Evolutionary conservation across 2,113 vertebrate genomes (phyloP).

Genomic region (Muntiacus reevesi): DNA sequence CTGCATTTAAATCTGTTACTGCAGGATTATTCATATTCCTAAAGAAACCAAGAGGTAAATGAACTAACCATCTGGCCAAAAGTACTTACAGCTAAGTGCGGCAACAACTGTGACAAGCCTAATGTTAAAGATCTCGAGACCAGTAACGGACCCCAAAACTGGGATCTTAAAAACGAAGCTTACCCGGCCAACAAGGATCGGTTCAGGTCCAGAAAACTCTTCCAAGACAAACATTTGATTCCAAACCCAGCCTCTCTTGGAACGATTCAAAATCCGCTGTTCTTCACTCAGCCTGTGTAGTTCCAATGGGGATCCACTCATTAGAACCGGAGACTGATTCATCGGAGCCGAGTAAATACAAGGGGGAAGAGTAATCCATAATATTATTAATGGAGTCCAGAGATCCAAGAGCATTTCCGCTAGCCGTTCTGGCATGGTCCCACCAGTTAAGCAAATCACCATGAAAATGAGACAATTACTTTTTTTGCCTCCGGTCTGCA

Average conservation of each 20-base stretch:
- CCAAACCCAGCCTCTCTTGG: conserved; percentile 99
- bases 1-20: not conserved
- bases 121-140: conserved; percentile 18
- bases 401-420: conserved; percentile 91
- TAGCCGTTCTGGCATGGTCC: conserved; percentile 91
- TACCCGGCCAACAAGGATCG: conserved; percentile 99
- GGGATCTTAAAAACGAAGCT: conserved; percentile 74
- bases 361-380: conserved; percentile 96
- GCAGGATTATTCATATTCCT: not conserved
- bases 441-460: conserved; percentile 85
- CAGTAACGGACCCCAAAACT: not conserved
- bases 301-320: conserved; percentile 85
- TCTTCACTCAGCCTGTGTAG: conserved; percentile 88
- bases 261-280: conserved; percentile 93
- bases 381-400: conserved; percentile 93
- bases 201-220: conserved; percentile 99
- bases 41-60: conserved; percentile 16
- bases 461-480: conserved; percentile 89
- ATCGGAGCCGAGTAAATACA: conserved; percentile 86
- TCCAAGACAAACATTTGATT: conserved; percentile 99
- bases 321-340: conserved; percentile 87
- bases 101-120: not conserved
- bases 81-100: not conserved
- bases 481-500: conserved; percentile 86
- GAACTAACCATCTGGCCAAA: not conserved